Conservation (phyloP, 1,140 invertebrate species). For the Phocides pigmalion region DNA sequence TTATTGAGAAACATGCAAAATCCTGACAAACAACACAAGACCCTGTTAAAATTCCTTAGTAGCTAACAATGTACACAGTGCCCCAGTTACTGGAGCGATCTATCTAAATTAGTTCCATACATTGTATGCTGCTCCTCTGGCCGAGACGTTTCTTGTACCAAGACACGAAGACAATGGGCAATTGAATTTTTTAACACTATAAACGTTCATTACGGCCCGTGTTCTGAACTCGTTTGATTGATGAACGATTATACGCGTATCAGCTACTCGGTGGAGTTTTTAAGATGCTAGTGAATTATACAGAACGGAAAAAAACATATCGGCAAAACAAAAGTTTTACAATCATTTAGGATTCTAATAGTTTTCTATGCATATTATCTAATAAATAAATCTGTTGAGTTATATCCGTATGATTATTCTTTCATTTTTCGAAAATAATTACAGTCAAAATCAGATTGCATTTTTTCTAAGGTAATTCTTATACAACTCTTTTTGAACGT, state of each 20-base stretch:
- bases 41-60: constrained; percentile 30
- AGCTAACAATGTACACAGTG: constrained; percentile 20
- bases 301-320: too few relatives aligned
- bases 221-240: background rate
- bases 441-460: too few relatives aligned
- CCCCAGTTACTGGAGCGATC: constrained; percentile 26
- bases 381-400: too few relatives aligned
- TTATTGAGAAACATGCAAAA: constrained; percentile 17
- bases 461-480: too few relatives aligned
- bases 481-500: too few relatives aligned
- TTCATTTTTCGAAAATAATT: too few relatives aligned
- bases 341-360: too few relatives aligned
- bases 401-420: too few relatives aligned
- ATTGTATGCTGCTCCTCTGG: constrained; percentile 11
- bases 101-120: constrained; percentile 26
- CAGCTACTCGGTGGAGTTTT: background rate
- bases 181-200: constrained; percentile 8
- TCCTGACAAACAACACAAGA: constrained; percentile 8
- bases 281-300: too few relatives aligned
- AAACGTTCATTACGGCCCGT: background rate
- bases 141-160: background rate
- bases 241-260: background rate
- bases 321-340: too few relatives aligned
- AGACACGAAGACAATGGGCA: constrained; percentile 6
- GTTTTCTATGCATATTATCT: too few relatives aligned